Percentiles rank a stretch among this genome's conserved stretches.
These are phyloP conservation scores for Berghia stephanieae DNA, from an alignment of 1,140 invertebrate genomes.

Conservation along the genomic window DNA sequence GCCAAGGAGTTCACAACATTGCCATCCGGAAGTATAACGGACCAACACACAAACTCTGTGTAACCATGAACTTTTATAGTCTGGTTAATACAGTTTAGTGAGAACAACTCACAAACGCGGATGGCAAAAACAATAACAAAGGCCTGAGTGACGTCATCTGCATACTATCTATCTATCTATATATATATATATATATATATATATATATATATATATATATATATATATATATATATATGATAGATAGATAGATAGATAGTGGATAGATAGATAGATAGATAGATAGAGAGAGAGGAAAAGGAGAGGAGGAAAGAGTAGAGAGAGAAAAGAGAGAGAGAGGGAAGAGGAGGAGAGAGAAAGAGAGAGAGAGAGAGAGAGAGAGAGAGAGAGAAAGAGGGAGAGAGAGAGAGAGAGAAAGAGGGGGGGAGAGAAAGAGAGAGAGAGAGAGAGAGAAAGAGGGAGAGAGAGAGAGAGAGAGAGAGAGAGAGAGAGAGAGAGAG, in stretches of 20 bases:
- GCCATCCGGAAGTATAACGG: no score
- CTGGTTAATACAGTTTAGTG: no score
- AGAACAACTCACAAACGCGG: no score
- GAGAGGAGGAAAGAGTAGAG: neutral
- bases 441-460: neutral
- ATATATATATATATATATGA: neutral
- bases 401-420: slow-evolving; percentile 10
- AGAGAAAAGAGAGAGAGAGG: neutral
- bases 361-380: neutral
- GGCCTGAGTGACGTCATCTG: no score
- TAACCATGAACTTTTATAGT: no score
- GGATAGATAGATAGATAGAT: no score
- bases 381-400: neutral
- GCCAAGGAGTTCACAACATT: no score
- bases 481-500: neutral
- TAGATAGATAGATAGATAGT: no score
- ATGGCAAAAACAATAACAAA: no score
- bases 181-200: neutral
- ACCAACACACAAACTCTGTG: no score
- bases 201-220: neutral
- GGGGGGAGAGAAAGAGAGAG: slow-evolving; percentile 19
- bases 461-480: neutral
- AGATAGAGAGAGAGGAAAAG: no score
- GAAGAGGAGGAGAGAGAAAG: neutral
- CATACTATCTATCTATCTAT: no score